Evolutionary conservation across 2,797 vertebrate genomes (phyloP).

Genomic region (Spondyliosoma cantharus): DNA sequence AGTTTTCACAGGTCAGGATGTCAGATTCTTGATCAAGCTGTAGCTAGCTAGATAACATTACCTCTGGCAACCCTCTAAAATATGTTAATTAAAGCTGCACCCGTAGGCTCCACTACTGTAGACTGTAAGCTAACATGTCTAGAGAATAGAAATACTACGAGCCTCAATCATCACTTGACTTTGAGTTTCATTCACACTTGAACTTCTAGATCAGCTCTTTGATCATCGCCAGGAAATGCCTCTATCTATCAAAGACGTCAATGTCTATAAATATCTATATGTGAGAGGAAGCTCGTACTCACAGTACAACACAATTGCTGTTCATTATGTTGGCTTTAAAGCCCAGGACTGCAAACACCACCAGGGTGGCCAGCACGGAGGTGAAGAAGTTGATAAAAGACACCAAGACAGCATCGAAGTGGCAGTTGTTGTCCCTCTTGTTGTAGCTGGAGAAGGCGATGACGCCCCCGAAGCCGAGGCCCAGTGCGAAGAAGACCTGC

Average conservation of each 20-base stretch:
- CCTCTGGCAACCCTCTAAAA: too few relatives aligned
- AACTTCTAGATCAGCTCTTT: not conserved
- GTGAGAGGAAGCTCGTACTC: conserved; percentile 60
- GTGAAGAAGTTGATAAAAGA: conserved; percentile 99
- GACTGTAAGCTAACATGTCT: accelerated
- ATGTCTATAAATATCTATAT: not conserved
- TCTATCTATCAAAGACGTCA: too few relatives aligned
- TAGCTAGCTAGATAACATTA: too few relatives aligned
- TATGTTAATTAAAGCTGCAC: not conserved
- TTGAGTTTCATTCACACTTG: not conserved
- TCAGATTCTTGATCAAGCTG: not conserved
- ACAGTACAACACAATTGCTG: conserved; percentile 88
- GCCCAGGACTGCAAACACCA: conserved; percentile 97
- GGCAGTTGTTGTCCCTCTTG: conserved; percentile 99
- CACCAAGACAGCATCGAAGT: conserved; percentile 97
- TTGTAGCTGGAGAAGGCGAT: conserved; percentile 99
- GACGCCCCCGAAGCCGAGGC: conserved; percentile 97
- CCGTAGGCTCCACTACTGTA: not conserved
- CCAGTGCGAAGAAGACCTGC: conserved; percentile 98
- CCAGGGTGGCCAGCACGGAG: conserved; percentile 96
- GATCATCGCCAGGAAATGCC: not conserved
- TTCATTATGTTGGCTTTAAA: conserved; percentile 98
- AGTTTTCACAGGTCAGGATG: not conserved
- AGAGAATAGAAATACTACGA: not conserved
- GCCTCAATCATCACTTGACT: not conserved